Base-by-base conservation (phyloP, 2,888 invertebrate genomes). In the Phyllotreta cruciferae region DNA sequence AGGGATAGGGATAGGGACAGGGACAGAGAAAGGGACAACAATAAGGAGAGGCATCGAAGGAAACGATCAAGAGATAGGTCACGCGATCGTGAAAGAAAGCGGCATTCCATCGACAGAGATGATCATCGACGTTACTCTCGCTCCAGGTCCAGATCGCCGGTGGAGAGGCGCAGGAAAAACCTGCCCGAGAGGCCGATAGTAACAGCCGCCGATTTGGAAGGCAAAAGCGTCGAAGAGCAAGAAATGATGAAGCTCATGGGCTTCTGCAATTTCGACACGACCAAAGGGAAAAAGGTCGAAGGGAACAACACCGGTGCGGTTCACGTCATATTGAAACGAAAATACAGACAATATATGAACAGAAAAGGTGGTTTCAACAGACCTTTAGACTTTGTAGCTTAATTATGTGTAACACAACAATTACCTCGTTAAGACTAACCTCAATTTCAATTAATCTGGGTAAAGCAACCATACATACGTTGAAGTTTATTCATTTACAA, bases 331-430 rank as follows among this genome's bases (percentile, higher is more conserved):
- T 86, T 97, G 65, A 97, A 98, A 83, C 85, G 98, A 74, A 95
- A 97, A 83, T 98, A 97, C 81, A 89, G 98, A 74, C 98, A 99
- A 83, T 99, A 99, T 80, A 99, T 99, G 99, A 99, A 99, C 82
- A 87, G 99, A 67, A 96, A 97, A 82, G 99, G 99, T 68, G 99
- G 98, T 60, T 99, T 99, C 83, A 99, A 99, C 82, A 86, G 98
- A 78, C 98, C 98, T 42, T 83, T 99, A 69, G 98, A 99, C 82
- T 96, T 96, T 83, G 96, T 98, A 70, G 95, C 96, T 70, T 95
- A 73, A 74, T 37, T 11, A 37, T 5, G 3, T 10, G 37, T 10
- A 5, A 52, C 13, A 37, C 38, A 13, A 52, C 49, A 37, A 38
- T 37, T 52, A 52, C 52, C 52, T 52, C 52, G 38, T 37, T 37